Evolutionary conservation across 53 echinoderm and acorn worm genomes (phyloP).

Genomic region (Apostichopus leukothele): DNA sequence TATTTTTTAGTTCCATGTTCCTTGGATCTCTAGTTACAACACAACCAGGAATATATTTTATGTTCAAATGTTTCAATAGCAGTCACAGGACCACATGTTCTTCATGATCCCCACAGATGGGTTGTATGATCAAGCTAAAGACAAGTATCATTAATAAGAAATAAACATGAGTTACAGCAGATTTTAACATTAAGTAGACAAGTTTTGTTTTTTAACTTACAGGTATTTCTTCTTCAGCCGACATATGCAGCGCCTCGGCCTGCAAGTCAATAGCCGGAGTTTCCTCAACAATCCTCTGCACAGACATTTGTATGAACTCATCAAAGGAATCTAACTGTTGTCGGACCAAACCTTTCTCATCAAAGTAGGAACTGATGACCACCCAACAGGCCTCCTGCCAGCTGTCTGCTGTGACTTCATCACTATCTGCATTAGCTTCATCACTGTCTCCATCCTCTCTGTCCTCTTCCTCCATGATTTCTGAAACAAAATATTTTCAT

Average conservation of each 20-base stretch:
- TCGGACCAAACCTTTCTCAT: constrained; percentile 93
- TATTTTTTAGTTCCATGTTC: no score
- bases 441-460: constrained; percentile 50
- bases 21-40: no score
- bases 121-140: no score
- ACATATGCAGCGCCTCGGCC: constrained; percentile 85
- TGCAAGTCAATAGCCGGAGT: constrained; percentile 89
- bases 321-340: constrained; percentile 97
- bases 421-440: constrained; percentile 82
- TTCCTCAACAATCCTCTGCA: constrained; percentile 93
- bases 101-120: no score
- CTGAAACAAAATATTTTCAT: not conserved
- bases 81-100: no score
- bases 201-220: constrained; percentile 53
- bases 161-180: no score
- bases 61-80: no score
- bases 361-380: constrained; percentile 98
- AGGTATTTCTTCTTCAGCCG: constrained; percentile 81
- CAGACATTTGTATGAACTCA: constrained; percentile 98
- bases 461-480: not conserved
- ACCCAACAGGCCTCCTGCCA: constrained; percentile 99
- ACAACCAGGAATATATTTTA: no score
- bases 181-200: no score
- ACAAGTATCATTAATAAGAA: no score
- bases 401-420: constrained; percentile 84